phyloP scores from a whole-genome alignment of 2,888 invertebrate genomes.

The Halictus ligatus region DNA sequence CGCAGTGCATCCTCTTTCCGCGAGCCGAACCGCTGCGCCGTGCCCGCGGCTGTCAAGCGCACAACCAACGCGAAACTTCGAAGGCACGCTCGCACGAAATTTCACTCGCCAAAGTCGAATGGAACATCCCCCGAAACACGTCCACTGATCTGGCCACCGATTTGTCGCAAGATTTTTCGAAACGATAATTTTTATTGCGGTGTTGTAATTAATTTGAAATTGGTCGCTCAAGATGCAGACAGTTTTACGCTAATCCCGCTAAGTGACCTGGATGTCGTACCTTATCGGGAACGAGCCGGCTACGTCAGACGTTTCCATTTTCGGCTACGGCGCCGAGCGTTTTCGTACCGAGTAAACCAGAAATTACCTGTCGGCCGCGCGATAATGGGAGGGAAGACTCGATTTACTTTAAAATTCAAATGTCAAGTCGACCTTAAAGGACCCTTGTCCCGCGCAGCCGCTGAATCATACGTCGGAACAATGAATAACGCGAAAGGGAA shows the following conservation, averaged over 20 bases:
- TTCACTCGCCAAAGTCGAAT: conserved; percentile 41
- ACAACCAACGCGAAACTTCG: conserved; percentile 49
- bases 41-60: conserved; percentile 64
- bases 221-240: too few relatives aligned
- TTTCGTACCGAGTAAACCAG: not conserved
- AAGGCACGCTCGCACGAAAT: conserved; percentile 59
- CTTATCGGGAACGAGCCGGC: not conserved
- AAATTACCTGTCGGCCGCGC: conserved; percentile 45
- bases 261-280: too few relatives aligned
- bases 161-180: not conserved
- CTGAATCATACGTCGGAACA: conserved; percentile 55
- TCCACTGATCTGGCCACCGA: not conserved
- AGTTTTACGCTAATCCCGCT: too few relatives aligned
- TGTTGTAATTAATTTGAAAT: not conserved
- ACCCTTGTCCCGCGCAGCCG: conserved; percentile 45
- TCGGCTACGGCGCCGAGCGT: not conserved
- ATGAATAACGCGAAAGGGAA: conserved; percentile 59
- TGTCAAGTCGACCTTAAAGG: conserved; percentile 55
- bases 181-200: not conserved
- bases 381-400: conserved; percentile 35
- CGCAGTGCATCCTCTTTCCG: conserved; percentile 22
- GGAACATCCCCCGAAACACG: not conserved
- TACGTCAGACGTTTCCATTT: conserved; percentile 25
- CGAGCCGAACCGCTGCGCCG: conserved; percentile 2
- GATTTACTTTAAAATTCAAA: conserved; percentile 63